phyloP scores from a whole-genome alignment of 2,113 vertebrate genomes.

The Lagopus leucura region DNA sequence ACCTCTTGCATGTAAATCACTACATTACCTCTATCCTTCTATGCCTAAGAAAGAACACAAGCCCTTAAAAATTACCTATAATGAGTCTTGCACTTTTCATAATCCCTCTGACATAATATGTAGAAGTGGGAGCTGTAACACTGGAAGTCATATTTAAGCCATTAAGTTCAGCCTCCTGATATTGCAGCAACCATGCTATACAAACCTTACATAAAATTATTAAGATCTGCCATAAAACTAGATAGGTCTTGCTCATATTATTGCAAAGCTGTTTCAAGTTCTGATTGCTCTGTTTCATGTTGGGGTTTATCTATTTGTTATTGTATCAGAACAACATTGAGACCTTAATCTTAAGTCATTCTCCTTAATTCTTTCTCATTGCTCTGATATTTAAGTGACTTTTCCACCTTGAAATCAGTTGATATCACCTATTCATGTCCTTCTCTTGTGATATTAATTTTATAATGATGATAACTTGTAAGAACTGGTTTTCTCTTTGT shows the following conservation, averaged over 20 bases:
- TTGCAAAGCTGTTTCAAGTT: neutral
- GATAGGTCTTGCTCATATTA: neutral
- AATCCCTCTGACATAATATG: neutral
- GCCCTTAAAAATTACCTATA: neutral
- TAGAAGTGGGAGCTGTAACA: neutral
- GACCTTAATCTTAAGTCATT: neutral
- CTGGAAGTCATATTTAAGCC: neutral
- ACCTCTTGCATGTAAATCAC: constrained; percentile 28
- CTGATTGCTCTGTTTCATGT: neutral
- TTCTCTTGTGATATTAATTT: neutral
- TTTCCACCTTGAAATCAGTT: neutral
- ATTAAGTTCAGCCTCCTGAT: neutral
- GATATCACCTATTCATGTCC: neutral
- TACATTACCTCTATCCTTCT: neutral
- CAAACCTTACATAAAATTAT: neutral
- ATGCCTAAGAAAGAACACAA: neutral
- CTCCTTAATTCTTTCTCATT: neutral
- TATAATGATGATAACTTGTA: neutral
- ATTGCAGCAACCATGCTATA: neutral
- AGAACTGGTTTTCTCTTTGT: neutral
- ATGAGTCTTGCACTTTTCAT: neutral
- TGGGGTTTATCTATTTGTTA: neutral
- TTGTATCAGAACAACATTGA: neutral
- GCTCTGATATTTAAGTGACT: neutral
- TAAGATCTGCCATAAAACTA: neutral